phyloP scores from a whole-genome alignment of 2,797 vertebrate species.

The Lates japonicus region DNA sequence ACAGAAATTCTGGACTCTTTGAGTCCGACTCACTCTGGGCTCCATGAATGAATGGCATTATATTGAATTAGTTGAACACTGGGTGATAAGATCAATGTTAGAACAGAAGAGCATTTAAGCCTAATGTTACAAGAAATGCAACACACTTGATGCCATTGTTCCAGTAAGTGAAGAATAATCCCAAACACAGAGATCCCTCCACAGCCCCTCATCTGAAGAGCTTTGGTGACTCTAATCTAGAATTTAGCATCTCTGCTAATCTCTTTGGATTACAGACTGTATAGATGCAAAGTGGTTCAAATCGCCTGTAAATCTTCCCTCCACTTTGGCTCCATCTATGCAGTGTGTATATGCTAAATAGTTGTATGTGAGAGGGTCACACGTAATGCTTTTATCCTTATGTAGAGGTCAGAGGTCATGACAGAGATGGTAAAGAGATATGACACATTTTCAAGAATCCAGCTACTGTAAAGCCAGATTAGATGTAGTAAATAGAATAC shows the following conservation, averaged over 20 bases:
- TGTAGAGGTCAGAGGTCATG: slow-evolving; percentile 49
- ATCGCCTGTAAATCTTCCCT: slow-evolving; percentile 63
- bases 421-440: slow-evolving; percentile 28
- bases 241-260: slow-evolving; percentile 77
- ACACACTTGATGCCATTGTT: slow-evolving; percentile 53
- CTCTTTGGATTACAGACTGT: slow-evolving; percentile 70
- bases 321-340: slow-evolving; percentile 29
- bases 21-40: not conserved
- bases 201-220: slow-evolving; percentile 45
- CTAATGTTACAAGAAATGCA: slow-evolving; percentile 15
- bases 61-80: not conserved
- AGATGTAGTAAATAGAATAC: not conserved
- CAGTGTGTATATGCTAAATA: slow-evolving; percentile 26
- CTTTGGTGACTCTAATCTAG: slow-evolving; percentile 72
- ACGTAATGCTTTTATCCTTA: slow-evolving; percentile 48
- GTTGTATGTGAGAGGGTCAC: slow-evolving; percentile 52
- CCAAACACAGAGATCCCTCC: slow-evolving; percentile 35
- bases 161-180: slow-evolving; percentile 60
- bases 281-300: slow-evolving; percentile 73
- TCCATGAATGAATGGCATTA: not conserved
- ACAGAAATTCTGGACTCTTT: too few relatives aligned
- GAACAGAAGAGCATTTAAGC: not conserved
- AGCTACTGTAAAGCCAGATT: slow-evolving; percentile 1
- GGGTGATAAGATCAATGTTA: not conserved
- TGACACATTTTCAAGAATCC: slow-evolving; percentile 4